A percentile compares a stretch with the other conserved stretches of the same genome.
Conservation (phyloP, 1,140 invertebrate species). For the Apis cerana region DNA sequence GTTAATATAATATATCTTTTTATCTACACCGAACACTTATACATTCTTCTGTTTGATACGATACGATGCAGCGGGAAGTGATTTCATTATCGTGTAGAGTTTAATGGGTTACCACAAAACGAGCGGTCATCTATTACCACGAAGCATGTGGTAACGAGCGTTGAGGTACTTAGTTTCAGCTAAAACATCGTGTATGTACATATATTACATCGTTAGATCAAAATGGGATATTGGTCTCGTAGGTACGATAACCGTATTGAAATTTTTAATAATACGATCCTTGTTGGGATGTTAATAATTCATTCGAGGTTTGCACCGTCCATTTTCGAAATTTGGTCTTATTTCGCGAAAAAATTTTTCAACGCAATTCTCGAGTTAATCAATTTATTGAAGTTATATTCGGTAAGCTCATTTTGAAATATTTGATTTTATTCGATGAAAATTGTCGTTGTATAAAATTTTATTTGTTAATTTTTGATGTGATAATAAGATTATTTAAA, state of each 20-base stretch:
- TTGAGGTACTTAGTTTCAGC: conserved; percentile 16
- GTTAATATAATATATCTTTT: neutral
- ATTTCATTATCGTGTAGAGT: conserved; percentile 40
- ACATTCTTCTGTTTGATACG: neutral
- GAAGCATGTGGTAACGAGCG: conserved; percentile 16
- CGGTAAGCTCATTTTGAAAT: no score
- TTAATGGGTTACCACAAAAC: conserved; percentile 36
- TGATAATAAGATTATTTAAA: no score
- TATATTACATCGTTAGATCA: neutral
- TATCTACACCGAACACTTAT: neutral
- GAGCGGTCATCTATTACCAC: conserved; percentile 31
- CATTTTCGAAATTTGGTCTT: no score
- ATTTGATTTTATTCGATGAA: no score
- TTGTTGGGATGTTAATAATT: neutral
- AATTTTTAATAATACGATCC: neutral
- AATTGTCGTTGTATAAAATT: no score
- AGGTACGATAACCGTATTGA: neutral
- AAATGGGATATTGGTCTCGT: neutral
- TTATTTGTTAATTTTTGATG: no score
- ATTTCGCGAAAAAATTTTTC: no score
- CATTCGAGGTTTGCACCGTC: neutral
- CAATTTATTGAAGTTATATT: no score
- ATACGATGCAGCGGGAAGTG: conserved; percentile 15
- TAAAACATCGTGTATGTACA: neutral
- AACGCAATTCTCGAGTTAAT: no score